Base-by-base conservation (phyloP, 1,140 invertebrate species). In the Drosophila sturtevanti region DNA sequence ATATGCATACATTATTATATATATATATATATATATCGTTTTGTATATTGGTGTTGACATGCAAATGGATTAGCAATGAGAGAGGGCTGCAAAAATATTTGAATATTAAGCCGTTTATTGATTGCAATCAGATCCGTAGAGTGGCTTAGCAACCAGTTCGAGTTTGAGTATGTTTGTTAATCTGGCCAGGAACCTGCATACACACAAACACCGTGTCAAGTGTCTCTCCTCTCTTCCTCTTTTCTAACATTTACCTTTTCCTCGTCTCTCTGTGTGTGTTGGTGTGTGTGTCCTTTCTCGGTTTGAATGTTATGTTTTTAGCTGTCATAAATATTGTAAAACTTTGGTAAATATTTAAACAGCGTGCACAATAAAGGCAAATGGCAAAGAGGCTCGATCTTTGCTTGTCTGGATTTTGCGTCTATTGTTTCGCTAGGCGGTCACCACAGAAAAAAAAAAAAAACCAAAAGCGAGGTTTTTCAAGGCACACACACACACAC, bases 261-360 rank as follows among this genome's bases (percentile, higher is more conserved):
- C 22, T 35, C 4, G 11, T n/a, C 16, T 24, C 24, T 60, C 55
- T 37, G 21, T 70, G 72, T 72, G 66, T 59, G 51, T 38, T 63
- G 63, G 68, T 59, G 51, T 38, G 68, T 69, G 69, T 84, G 79
- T 89, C 89, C 80, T 85, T 89, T 21, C 16, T 48, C n/a, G 16
- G 41, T 18, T 48, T 16, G 41, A 77, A 84, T 89, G 80, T 89
- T 89, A 89, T 89, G 80, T 89, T 89, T 89, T 89, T 89, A 89
- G 80, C 85, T 89, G 84, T 89, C 84, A 89, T 89, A 89, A 89
- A 89, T 89, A 89, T 85, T 89, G 80, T 89, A 89, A 89, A 89
- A 89, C 77, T 89, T 48, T 79, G 62, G 85, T 89, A 89, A 89
- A 89, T 89, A 89, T 89, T 89, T 89, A 84, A 89, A 84, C 79